Conservation (phyloP, 2,888 invertebrate genomes). For the Netelia inedita region DNA sequence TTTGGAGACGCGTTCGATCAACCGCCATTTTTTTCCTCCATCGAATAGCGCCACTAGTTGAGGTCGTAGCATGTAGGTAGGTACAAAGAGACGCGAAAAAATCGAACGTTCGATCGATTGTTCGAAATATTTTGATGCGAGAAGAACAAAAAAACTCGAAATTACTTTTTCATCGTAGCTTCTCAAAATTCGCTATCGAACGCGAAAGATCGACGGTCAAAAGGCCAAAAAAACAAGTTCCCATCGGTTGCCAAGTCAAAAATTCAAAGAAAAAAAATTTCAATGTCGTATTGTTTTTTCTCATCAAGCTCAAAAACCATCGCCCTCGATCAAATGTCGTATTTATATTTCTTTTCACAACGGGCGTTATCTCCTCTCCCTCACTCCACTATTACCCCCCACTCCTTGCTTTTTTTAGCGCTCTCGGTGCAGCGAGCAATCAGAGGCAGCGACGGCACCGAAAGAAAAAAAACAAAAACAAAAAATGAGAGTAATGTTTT, state of each 20-base stretch:
- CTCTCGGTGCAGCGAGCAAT: not conserved
- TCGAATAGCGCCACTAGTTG: too few relatives aligned
- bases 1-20: too few relatives aligned
- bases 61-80: too few relatives aligned
- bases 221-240: too few relatives aligned
- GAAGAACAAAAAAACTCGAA: not conserved
- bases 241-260: too few relatives aligned
- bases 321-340: not conserved
- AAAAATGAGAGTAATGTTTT: slow-evolving; percentile 2
- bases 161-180: not conserved
- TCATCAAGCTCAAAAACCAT: too few relatives aligned
- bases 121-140: not conserved
- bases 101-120: too few relatives aligned
- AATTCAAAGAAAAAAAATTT: not conserved
- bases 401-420: not conserved
- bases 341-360: not conserved
- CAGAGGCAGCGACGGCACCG: not conserved
- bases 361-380: not conserved
- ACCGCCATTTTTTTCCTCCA: too few relatives aligned
- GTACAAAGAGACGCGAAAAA: too few relatives aligned
- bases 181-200: not conserved
- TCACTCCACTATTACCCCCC: too few relatives aligned
- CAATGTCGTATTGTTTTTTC: not conserved
- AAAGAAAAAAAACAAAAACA: slow-evolving; percentile 6
- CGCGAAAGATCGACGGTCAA: not conserved